Evolutionary conservation across 2,113 vertebrate species (phyloP), one percentile per base, ranked within the genome.

Genomic region (Ahaetulla prasina): DNA sequence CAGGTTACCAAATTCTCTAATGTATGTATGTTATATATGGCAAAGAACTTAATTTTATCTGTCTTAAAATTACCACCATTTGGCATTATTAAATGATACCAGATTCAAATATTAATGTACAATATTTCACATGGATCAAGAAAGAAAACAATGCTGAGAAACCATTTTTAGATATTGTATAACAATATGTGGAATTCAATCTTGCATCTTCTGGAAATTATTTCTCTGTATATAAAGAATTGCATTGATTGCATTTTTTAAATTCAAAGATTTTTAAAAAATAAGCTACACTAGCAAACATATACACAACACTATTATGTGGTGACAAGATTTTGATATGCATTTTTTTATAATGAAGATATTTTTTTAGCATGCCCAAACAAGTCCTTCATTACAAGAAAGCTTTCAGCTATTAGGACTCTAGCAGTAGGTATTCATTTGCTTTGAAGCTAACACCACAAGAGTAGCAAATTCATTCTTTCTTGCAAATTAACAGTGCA

Each of bases 211-310:
- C 85, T 90, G 86, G 85, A 74, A 57, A 91, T 3, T 0, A 4
- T 47, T 93, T 89, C 87, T 95, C 11, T 85, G 16, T 53, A 30
- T 16, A 52, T 89, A 60, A 16, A 87, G 90, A 90, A 93, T 0
- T 88, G 93, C 94, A 85, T 86, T 20, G n/a, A 0, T 35, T 92
- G 91, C 93, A 95, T 94, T 60, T 23, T 53, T 91, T 10, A 68
- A 89, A 54, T 39, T 80, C n/a, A n/a, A 30, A 30, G 30, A 45
- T 45, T 45, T 45, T 45, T 45, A 3, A 20, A 18, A 35, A 74
- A 10, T 85, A 93, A 96, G 43, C 89, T 90, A 96, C 88, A 89
- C 10, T 14, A 96, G 94, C 55, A 95, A 68, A 95, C 4, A 89
- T 39, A 89, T 12, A 47, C 3, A 95, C 47, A 93, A 88, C 1